Evolutionary conservation across 1,140 invertebrate species (phyloP).

Genomic region (Leptinotarsa defecta): DNA sequence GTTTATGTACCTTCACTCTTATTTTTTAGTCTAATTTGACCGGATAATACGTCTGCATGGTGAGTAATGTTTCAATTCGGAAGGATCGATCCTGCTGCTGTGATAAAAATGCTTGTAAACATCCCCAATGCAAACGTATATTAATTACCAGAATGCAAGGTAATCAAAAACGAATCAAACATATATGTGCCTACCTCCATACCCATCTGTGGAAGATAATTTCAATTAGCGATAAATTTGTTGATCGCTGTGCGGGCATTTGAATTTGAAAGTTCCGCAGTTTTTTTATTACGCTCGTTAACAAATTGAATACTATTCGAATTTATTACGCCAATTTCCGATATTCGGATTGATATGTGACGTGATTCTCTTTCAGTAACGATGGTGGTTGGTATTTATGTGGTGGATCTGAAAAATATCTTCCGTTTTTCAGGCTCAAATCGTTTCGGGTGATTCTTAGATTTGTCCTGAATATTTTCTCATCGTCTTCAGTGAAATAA

Average conservation of each 20-base stretch:
- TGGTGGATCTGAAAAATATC: too few relatives aligned
- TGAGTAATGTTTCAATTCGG: not conserved
- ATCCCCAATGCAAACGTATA: slow-evolving; percentile 19
- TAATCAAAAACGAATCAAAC: slow-evolving; percentile 38
- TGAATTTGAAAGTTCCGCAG: not conserved
- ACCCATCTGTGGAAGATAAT: slow-evolving; percentile 10
- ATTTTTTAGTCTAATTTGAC: too few relatives aligned
- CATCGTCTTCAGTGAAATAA: too few relatives aligned
- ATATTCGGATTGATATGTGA: too few relatives aligned
- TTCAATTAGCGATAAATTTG: slow-evolving; percentile 23
- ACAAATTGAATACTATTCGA: too few relatives aligned
- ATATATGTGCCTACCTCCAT: not conserved
- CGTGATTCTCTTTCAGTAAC: too few relatives aligned
- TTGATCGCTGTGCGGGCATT: not conserved
- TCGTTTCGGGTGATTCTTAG: too few relatives aligned
- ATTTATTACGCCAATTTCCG: too few relatives aligned
- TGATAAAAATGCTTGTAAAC: slow-evolving; percentile 20
- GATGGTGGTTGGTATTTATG: too few relatives aligned
- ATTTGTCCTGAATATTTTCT: too few relatives aligned
- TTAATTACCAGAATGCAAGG: slow-evolving; percentile 34
- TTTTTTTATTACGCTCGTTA: not conserved
- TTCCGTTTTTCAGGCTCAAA: too few relatives aligned
- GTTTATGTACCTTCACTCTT: too few relatives aligned
- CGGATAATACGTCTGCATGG: not conserved
- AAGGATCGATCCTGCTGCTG: not conserved